These are phyloP conservation scores for Ceyx margarethae DNA, from an alignment of 2,113 vertebrate genomes.

Conservation along the genomic window DNA sequence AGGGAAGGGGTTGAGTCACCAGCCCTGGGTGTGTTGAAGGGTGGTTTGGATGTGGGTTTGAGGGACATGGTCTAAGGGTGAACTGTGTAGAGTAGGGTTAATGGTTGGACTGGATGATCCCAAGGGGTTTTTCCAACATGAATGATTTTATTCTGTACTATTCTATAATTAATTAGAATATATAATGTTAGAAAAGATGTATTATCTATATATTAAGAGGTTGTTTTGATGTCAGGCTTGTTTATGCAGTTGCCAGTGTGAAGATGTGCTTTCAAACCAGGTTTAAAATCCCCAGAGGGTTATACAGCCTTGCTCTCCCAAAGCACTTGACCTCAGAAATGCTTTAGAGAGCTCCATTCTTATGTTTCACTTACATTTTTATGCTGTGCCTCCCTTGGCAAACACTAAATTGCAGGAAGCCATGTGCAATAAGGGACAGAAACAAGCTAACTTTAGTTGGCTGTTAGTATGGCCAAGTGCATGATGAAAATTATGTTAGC, in stretches of 20 bases:
- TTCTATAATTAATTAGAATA: background rate
- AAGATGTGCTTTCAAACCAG: background rate
- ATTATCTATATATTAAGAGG: background rate
- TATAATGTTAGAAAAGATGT: background rate
- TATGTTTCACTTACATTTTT: background rate
- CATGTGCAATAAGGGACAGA: background rate
- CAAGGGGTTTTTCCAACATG: too few species aligned
- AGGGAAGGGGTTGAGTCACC: too few species aligned
- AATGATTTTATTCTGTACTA: too few species aligned
- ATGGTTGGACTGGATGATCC: too few species aligned
- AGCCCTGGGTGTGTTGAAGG: too few species aligned
- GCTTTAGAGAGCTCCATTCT: background rate
- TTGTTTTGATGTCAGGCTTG: background rate
- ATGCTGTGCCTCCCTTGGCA: background rate
- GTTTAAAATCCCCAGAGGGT: background rate
- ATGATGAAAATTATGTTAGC: background rate
- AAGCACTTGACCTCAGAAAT: background rate
- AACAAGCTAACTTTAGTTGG: background rate
- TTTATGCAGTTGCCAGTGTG: background rate
- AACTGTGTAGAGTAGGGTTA: too few species aligned
- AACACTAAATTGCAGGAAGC: constrained; percentile 17
- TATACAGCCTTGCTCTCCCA: background rate
- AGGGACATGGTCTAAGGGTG: too few species aligned
- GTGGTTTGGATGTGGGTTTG: too few species aligned
- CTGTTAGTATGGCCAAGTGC: background rate